Evolutionary conservation across 2,888 invertebrate genomes (phyloP).

Genomic region (Hyalella azteca): DNA sequence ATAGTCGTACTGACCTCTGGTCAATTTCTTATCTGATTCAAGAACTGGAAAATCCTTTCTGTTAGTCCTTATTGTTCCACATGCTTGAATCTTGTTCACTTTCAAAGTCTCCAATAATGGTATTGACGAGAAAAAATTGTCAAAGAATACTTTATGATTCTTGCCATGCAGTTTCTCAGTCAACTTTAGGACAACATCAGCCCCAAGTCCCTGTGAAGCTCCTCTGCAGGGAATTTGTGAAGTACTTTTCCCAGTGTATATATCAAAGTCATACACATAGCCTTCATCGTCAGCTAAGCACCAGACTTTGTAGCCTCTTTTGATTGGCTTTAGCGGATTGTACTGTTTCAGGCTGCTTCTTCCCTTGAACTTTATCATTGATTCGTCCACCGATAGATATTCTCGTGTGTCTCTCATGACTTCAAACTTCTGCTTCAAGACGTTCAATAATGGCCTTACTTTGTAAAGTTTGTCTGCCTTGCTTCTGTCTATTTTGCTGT

Average conservation of each 20-base stretch:
- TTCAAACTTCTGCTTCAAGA: constrained; percentile 33
- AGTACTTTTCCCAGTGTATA: constrained; percentile 61
- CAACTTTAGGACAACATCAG: too few species aligned
- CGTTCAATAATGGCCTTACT: constrained; percentile 40
- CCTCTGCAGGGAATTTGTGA: constrained; percentile 46
- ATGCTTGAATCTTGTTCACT: constrained; percentile 56
- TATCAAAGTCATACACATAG: constrained; percentile 60
- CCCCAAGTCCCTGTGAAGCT: too few species aligned
- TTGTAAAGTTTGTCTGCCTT: constrained; percentile 44
- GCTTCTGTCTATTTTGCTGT: constrained; percentile 42
- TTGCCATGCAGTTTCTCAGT: too few species aligned
- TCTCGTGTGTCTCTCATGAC: constrained; percentile 25
- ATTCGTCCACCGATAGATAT: constrained; percentile 56
- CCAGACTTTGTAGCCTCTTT: constrained; percentile 60
- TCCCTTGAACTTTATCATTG: constrained; percentile 60
- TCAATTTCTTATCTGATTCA: constrained; percentile 56
- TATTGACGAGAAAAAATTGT: constrained; percentile 60
- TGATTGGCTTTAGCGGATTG: constrained; percentile 60
- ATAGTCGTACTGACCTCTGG: constrained; percentile 59
- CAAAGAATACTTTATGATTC: constrained; percentile 59
- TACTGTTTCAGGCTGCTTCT: constrained; percentile 59
- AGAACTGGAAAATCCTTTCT: constrained; percentile 58
- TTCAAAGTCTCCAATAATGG: constrained; percentile 58
- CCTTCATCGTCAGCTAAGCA: constrained; percentile 59
- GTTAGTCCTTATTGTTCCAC: constrained; percentile 59